These are phyloP conservation scores for Cetoscarus ocellatus DNA, from an alignment of 2,797 vertebrate genomes.

Conservation along the genomic window DNA sequence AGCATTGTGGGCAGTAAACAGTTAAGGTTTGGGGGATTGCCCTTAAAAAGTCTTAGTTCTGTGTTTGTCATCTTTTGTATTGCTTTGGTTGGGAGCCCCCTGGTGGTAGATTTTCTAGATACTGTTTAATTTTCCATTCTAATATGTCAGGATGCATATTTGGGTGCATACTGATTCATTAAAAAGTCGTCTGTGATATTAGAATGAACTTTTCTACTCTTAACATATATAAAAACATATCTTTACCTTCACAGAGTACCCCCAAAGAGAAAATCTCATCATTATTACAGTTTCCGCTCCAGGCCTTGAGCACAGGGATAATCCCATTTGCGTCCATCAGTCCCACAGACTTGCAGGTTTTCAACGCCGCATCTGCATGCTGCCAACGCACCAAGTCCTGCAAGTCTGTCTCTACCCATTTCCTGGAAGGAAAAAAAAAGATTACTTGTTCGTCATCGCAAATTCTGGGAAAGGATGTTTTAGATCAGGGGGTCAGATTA, in stretches of 20 bases:
- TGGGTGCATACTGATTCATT: too few relatives aligned
- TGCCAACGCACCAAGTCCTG: conserved; percentile 64
- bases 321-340: conserved; percentile 85
- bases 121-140: too few relatives aligned
- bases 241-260: conserved; percentile 85
- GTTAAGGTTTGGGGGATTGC: too few relatives aligned
- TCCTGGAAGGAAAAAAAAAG: conserved; percentile 67
- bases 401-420: conserved; percentile 87
- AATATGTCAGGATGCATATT: too few relatives aligned
- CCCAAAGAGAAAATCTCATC: conserved; percentile 88
- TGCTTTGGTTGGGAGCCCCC: too few relatives aligned
- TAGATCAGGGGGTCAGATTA: neutral
- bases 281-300: conserved; percentile 79
- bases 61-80: too few relatives aligned
- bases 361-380: conserved; percentile 55
- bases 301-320: conserved; percentile 86
- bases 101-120: too few relatives aligned
- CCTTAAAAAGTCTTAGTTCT: too few relatives aligned
- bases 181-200: too few relatives aligned
- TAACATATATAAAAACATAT: neutral
- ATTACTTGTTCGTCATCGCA: conserved; percentile 1
- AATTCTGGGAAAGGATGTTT: conserved; percentile 5
- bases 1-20: too few relatives aligned
- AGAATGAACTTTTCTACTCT: neutral
- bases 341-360: conserved; percentile 52